Percentiles rank a stretch among this genome's conserved stretches.
These are phyloP conservation scores for Phaonia tiefii DNA, from an alignment of 2,888 invertebrate species.

Conservation along the genomic window DNA sequence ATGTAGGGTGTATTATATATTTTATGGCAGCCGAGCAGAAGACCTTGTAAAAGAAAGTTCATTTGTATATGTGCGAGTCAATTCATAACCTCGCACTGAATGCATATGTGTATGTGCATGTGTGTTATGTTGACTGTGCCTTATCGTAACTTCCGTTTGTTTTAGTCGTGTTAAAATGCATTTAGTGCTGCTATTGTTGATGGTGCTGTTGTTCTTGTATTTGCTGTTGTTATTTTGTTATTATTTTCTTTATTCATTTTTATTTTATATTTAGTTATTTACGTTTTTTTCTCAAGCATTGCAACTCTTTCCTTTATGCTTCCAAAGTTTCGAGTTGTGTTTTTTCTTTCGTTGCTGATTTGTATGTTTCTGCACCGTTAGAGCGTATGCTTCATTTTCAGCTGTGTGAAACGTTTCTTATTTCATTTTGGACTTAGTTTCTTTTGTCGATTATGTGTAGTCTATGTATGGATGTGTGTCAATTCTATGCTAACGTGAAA, in stretches of 20 bases:
- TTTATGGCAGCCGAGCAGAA: conserved; percentile 14
- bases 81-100: too few relatives aligned
- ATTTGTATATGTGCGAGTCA: too few relatives aligned
- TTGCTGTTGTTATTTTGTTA: background rate
- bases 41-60: background rate
- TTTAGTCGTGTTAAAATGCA: conserved; percentile 56
- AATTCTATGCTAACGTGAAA: conserved; percentile 54
- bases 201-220: conserved; percentile 39
- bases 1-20: background rate
- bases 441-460: background rate
- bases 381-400: conserved; percentile 47
- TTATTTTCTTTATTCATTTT: conserved; percentile 31
- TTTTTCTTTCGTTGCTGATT: conserved; percentile 58
- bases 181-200: conserved; percentile 34
- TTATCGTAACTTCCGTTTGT: conserved; percentile 49
- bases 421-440: conserved; percentile 18
- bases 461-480: conserved; percentile 43
- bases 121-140: conserved; percentile 38
- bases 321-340: conserved; percentile 65
- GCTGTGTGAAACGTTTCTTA: conserved; percentile 28
- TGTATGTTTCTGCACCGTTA: conserved; percentile 67
- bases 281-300: conserved; percentile 44
- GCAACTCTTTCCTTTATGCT: conserved; percentile 26
- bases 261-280: conserved; percentile 39
- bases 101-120: conserved; percentile 41